These are phyloP conservation scores for Ceratina japonica DNA, from an alignment of 1,140 invertebrate genomes.

Conservation along the genomic window DNA sequence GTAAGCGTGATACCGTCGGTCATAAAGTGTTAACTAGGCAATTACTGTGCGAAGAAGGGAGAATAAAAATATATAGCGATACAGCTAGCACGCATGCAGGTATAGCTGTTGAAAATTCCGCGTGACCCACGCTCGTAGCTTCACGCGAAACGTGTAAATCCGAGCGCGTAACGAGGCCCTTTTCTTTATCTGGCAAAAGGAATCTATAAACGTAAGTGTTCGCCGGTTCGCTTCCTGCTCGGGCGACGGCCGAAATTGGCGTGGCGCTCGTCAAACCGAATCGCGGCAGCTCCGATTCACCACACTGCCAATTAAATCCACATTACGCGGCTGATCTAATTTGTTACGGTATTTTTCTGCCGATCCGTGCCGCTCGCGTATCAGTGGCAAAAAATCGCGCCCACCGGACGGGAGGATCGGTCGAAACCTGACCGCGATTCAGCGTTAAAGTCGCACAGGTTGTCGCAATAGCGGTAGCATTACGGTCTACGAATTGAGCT, in stretches of 20 bases:
- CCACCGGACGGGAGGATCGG: too few relatives aligned
- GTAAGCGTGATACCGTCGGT: background rate
- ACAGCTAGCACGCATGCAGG: background rate
- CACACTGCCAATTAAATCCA: conserved; percentile 41
- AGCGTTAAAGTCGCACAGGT: background rate
- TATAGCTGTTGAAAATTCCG: background rate
- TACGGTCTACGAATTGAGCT: conserved; percentile 17
- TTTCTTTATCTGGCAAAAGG: conserved; percentile 37
- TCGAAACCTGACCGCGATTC: too few relatives aligned
- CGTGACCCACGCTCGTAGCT: background rate
- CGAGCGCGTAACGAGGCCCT: conserved; percentile 28
- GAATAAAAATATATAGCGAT: background rate
- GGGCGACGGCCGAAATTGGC: conserved; percentile 8
- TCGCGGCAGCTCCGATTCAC: conserved; percentile 33
- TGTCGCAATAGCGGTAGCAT: conserved; percentile 5
- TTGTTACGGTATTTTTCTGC: conserved; percentile 46
- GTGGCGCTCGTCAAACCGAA: conserved; percentile 38
- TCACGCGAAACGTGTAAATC: conserved; percentile 31
- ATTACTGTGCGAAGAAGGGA: background rate
- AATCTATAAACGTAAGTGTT: conserved; percentile 29
- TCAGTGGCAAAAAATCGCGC: background rate
- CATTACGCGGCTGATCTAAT: conserved; percentile 41
- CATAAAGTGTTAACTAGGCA: background rate
- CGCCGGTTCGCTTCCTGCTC: conserved; percentile 21
- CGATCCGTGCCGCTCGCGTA: background rate